A percentile compares a stretch with the other conserved stretches of the same genome.
Evolutionary conservation across 2,797 vertebrate genomes (phyloP).

Genomic region (Gallinago solitaria): DNA sequence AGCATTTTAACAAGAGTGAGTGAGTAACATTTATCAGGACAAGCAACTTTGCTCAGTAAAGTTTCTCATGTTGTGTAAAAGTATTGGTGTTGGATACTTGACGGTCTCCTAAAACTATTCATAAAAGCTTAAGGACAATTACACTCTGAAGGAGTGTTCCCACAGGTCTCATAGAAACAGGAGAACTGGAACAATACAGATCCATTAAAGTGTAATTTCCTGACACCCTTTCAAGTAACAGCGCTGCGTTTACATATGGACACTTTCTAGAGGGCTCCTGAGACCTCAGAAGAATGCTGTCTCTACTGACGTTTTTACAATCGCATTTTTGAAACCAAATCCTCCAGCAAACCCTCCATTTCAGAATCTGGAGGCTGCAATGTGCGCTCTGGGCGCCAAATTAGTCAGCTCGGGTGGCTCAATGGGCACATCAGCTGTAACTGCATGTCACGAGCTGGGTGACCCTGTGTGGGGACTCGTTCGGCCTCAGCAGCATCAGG

Average conservation of each 20-base stretch:
- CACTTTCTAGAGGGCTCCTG: background rate
- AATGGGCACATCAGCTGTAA: background rate
- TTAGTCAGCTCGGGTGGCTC: background rate
- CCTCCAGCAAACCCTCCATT: background rate
- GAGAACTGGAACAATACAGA: background rate
- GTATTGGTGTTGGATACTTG: background rate
- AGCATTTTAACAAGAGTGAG: background rate
- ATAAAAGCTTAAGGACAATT: conserved; percentile 44
- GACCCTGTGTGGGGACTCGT: fast-evolving
- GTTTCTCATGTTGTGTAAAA: background rate
- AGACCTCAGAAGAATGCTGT: background rate
- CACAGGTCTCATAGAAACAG: background rate
- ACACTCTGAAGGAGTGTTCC: background rate
- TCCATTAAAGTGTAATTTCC: background rate
- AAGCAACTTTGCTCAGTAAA: conserved; percentile 8
- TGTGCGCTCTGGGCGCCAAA: background rate
- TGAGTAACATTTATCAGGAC: background rate
- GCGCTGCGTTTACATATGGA: background rate
- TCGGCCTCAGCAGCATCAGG: background rate
- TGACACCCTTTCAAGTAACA: background rate
- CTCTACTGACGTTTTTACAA: background rate
- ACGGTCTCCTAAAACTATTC: conserved; percentile 28
- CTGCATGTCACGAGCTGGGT: background rate
- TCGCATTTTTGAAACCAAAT: background rate
- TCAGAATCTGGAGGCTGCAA: background rate